Percentiles rank a stretch among this genome's conserved stretches.
These are phyloP conservation scores for Papilio gigon DNA, from an alignment of 2,888 invertebrate species.

Conservation along the genomic window DNA sequence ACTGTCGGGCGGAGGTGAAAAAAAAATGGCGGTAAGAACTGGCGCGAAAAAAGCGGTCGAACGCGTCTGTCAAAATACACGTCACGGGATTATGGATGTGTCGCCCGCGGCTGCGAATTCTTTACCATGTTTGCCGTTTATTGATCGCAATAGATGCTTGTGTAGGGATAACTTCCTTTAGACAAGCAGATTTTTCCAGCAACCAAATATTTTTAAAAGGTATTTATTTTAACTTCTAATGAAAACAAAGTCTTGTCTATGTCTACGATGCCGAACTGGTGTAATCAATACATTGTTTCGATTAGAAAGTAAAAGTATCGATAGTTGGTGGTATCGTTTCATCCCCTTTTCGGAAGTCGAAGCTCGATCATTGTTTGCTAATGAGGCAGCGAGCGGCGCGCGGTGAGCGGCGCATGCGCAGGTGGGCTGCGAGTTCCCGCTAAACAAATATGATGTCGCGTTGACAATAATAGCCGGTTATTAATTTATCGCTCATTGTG, in stretches of 20 bases:
- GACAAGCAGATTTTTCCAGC: too few relatives aligned
- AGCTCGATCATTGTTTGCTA: slow-evolving; percentile 77
- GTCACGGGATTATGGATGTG: slow-evolving; percentile 79
- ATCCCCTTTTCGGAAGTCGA: slow-evolving; percentile 43
- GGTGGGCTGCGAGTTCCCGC: slow-evolving; percentile 59
- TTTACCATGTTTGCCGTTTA: slow-evolving; percentile 57
- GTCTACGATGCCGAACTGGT: background rate
- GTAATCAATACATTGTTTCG: background rate
- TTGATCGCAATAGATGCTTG: slow-evolving; percentile 59
- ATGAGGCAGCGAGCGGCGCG: slow-evolving; percentile 61
- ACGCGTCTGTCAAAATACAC: slow-evolving; percentile 74
- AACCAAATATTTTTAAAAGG: background rate
- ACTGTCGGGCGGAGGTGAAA: slow-evolving; percentile 48
- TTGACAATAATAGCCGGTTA: slow-evolving; percentile 58
- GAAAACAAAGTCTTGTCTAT: background rate
- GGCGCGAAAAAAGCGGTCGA: slow-evolving; percentile 60
- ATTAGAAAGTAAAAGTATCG: slow-evolving; percentile 7
- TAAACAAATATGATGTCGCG: slow-evolving; percentile 66
- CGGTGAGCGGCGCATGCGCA: slow-evolving; percentile 54
- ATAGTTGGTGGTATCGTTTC: background rate
- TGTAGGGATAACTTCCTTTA: background rate
- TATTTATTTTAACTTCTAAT: background rate
- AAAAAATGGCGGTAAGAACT: slow-evolving; percentile 64
- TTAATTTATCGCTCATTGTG: slow-evolving; percentile 55
- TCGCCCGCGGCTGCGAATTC: slow-evolving; percentile 56